These are phyloP conservation scores for Epirrhoe alternata DNA, from an alignment of 2,888 invertebrate species.

Conservation along the genomic window DNA sequence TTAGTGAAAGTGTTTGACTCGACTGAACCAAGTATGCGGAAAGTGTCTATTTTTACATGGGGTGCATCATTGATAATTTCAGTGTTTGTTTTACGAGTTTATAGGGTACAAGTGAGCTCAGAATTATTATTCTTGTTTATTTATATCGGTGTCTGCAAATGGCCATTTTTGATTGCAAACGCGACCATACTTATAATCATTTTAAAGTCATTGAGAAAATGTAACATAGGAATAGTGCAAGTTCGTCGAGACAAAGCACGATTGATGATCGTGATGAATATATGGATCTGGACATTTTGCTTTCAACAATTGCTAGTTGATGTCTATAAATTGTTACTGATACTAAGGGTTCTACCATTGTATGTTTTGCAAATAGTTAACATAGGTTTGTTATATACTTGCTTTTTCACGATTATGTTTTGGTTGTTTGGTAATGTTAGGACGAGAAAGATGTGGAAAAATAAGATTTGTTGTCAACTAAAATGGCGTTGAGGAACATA, in stretches of 20 bases:
- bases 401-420: conserved; percentile 67
- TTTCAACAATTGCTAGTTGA: conserved; percentile 69
- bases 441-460: conserved; percentile 68
- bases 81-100: conserved; percentile 41
- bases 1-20: conserved; percentile 67
- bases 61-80: conserved; percentile 53
- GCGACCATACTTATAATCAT: conserved; percentile 62
- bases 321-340: conserved; percentile 57
- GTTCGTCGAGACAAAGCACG: conserved; percentile 34
- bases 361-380: conserved; percentile 40
- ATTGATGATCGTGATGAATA: conserved; percentile 65
- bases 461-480: conserved; percentile 20
- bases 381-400: conserved; percentile 65
- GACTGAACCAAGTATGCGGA: conserved; percentile 52
- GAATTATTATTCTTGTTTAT: conserved; percentile 44
- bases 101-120: conserved; percentile 14
- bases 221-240: conserved; percentile 53
- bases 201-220: conserved; percentile 58
- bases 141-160: conserved; percentile 62
- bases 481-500: neutral
- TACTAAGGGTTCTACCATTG: conserved; percentile 36
- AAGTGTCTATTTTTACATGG: conserved; percentile 63
- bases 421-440: conserved; percentile 74
- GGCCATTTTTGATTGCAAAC: conserved; percentile 68
- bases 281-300: conserved; percentile 69